Conservation (phyloP, 1,140 invertebrate genomes). For the Bombyx mandarina region DNA sequence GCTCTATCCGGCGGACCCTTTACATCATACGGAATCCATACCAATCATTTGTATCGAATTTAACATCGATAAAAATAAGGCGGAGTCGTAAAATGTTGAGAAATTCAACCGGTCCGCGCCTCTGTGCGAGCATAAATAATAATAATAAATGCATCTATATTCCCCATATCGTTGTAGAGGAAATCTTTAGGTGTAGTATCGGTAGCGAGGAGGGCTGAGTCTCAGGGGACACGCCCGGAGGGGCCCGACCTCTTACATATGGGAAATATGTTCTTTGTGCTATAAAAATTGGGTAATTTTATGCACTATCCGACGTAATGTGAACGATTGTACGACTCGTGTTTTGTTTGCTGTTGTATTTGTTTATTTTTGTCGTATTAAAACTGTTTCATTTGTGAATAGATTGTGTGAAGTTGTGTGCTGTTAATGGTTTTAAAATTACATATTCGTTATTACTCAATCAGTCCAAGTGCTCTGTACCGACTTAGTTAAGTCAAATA, state of each 20-base stretch:
- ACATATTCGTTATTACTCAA: too few species aligned
- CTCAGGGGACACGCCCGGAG: too few species aligned
- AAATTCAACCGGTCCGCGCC: conserved; percentile 48
- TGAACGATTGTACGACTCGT: background rate
- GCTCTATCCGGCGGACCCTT: conserved; percentile 4
- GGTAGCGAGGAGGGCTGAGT: conserved; percentile 22
- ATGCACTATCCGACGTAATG: conserved; percentile 52
- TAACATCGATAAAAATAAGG: conserved; percentile 49
- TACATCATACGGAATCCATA: conserved; percentile 26
- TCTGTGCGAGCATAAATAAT: conserved; percentile 49
- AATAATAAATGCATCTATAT: conserved; percentile 58
- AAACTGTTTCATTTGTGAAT: background rate
- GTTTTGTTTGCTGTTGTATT: background rate
- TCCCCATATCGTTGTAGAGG: conserved; percentile 24
- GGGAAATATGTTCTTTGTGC: conserved; percentile 43
- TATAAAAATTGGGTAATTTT: conserved; percentile 59
- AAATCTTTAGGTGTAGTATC: conserved; percentile 45
- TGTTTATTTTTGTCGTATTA: background rate
- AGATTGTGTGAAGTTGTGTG: too few species aligned
- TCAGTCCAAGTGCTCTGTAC: too few species aligned
- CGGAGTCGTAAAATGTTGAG: conserved; percentile 44
- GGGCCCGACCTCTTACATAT: conserved; percentile 25
- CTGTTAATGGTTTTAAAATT: too few species aligned
- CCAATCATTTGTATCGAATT: conserved; percentile 59
- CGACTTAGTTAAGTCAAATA: too few species aligned